Evolutionary conservation across 2,888 invertebrate species (phyloP), one percentile per base, ranked within the genome.

Genomic region (Dromius quadrimaculatus): DNA sequence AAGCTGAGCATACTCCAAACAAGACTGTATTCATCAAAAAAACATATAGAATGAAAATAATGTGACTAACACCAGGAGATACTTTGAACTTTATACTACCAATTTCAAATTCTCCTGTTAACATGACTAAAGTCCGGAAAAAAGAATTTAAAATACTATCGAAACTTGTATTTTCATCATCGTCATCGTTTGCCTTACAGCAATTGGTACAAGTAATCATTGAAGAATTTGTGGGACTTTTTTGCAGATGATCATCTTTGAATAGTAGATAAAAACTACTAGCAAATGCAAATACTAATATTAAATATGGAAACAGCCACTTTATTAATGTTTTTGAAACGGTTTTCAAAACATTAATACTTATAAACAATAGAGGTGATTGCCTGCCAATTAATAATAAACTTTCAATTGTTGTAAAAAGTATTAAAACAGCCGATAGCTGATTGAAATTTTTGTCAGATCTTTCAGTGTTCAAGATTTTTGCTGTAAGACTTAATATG

Each of bases 11-110:
- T 9, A 68, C 68, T 8, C 68, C 68, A 45, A 68, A 68, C n/a
- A 68, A 32, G 2, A 68, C 59, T n/a, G 59, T 68, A 43, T 68
- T 68, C 68, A 68, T 59, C 15, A 54, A 59, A 68, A 68, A 68
- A 6, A 68, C 59, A 11, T 68, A 68, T 19, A 68, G 19, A 13
- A 68, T 45, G 32, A 68, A 68, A 17, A 68, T 34, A 1, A 38
- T 32, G 3, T 57, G 59, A 9, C 59, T 43, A 17, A 36, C 11
- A 0, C 57, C 59, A 4, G 28, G 45, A n/a, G 57, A 68, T 6
- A 6, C 43, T 1, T 57, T 32, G 34, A 68, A 68, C 9, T 59
- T 5, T 34, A 68, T 43, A n/a, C 20, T 59, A 1, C 59, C 59
- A 4, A 68, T 15, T 19, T 68, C 59, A 34, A 68, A 68, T 45